Base-by-base conservation (phyloP, 2,797 vertebrate genomes). In the Acanthiza pusilla region DNA sequence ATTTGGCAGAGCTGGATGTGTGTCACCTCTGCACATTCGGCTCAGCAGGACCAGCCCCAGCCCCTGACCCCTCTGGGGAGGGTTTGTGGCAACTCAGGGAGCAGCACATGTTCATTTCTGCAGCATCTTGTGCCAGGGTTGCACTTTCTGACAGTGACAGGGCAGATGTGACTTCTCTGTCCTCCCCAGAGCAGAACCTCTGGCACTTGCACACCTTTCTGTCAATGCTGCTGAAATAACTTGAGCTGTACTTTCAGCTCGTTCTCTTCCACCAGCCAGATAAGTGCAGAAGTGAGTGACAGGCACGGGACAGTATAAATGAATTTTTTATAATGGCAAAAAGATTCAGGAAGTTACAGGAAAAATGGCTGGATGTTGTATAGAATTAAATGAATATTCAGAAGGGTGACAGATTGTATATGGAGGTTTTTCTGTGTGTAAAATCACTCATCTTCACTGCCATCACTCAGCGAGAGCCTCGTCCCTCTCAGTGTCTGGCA, bases 381-480 rank as follows among this genome's bases (percentile, higher is more conserved):
- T 25, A 66, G 78, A 77, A 67, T 25, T 45, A 63, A 76, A 55
- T 53, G 38, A 87, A 48, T 57, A 25, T 54, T 48, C 65, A 93
- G 60, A 67, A 87, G 23, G 38, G 53, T 45, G 76, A 42, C 67
- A 91, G 74, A 87, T 66, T 74, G 36, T 30, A 63, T 8, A 25
- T 32, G 40, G 51, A 84, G 42, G 16, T 34, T 85, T 82, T 68
- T 86, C 42, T 29, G 32, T 51, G 20, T 51, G 53, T 57, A 75
- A 81, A 84, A 87, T 75, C 63, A 18, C 40, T 91, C 43, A 48
- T 82, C 30, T 75, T 55, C 67, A 51, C 55, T 79, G 86, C 50
- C 54, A 77, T 7, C 34, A 25, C 43, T 67, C 42, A 71, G 66
- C 32, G 40, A 81, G 75, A 68, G 54, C 67, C 91, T 67, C 74